These are phyloP conservation scores for Hipparchia sbordonii DNA, from an alignment of 2,888 invertebrate genomes.

Conservation along the genomic window DNA sequence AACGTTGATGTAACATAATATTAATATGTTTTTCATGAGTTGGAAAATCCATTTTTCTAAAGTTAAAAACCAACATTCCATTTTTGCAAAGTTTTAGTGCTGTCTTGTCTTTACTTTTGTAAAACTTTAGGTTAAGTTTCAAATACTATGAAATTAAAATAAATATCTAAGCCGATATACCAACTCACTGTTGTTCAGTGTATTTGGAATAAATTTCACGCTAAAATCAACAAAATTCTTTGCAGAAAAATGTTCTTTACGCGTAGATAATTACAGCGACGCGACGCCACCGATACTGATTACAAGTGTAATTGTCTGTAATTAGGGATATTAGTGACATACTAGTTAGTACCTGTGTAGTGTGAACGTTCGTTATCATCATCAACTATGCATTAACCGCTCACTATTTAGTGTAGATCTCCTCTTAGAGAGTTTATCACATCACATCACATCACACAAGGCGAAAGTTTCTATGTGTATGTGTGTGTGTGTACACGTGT, in stretches of 20 bases:
- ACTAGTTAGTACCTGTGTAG: not conserved
- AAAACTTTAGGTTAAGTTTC: too few species aligned
- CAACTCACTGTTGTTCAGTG: not conserved
- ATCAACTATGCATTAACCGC: not conserved
- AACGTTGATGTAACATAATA: too few species aligned
- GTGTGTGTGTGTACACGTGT: too few species aligned
- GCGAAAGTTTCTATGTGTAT: too few species aligned
- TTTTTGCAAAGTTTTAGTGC: too few species aligned
- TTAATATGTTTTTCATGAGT: too few species aligned
- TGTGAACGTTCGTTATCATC: not conserved
- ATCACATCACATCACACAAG: too few species aligned
- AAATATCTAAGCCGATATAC: not conserved
- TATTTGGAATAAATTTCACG: slow-evolving; percentile 13
- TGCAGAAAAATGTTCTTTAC: not conserved
- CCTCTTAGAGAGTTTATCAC: too few species aligned
- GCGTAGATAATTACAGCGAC: slow-evolving; percentile 4
- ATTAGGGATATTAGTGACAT: slow-evolving; percentile 46
- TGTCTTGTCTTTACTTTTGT: not conserved
- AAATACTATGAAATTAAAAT: not conserved
- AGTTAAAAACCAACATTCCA: too few species aligned
- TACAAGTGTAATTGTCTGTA: slow-evolving; percentile 59
- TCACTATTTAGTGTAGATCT: not conserved
- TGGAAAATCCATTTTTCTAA: too few species aligned
- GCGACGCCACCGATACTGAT: slow-evolving; percentile 57
- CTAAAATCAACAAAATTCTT: slow-evolving; percentile 8